These are phyloP conservation scores for Melanerpes formicivorus DNA, from an alignment of 2,113 vertebrate genomes.

Conservation along the genomic window DNA sequence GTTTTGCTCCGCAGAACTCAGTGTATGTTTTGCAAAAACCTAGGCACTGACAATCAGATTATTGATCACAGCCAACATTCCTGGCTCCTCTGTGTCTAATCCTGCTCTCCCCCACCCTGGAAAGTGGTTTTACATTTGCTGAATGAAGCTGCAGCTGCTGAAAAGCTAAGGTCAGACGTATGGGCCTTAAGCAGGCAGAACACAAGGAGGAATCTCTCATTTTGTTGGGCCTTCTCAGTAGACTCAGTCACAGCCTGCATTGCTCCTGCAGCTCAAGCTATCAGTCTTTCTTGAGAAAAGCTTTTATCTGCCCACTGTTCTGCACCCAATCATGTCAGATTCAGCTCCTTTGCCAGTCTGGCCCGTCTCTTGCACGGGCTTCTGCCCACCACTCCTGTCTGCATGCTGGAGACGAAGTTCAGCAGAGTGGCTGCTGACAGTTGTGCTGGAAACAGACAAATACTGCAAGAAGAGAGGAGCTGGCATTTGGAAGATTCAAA, in stretches of 20 bases:
- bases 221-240: background rate
- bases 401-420: background rate
- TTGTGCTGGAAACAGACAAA: background rate
- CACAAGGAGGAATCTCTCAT: background rate
- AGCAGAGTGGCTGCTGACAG: background rate
- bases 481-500: background rate
- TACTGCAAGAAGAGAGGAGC: background rate
- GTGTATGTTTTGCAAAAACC: slow-evolving; percentile 19
- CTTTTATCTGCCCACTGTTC: background rate
- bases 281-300: background rate
- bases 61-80: slow-evolving; percentile 53
- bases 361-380: background rate
- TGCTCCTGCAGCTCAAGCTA: background rate
- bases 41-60: slow-evolving; percentile 57
- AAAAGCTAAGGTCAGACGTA: background rate
- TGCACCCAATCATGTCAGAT: background rate
- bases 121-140: slow-evolving; percentile 39
- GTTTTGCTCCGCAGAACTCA: slow-evolving; percentile 26
- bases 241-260: background rate
- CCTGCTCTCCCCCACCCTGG: background rate
- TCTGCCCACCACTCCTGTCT: background rate
- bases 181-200: background rate
- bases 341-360: background rate
- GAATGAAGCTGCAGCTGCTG: slow-evolving; percentile 30
- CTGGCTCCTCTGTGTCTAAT: slow-evolving; percentile 63